These are phyloP conservation scores for Butorides virescens DNA, from an alignment of 2,113 vertebrate genomes.

Conservation along the genomic window DNA sequence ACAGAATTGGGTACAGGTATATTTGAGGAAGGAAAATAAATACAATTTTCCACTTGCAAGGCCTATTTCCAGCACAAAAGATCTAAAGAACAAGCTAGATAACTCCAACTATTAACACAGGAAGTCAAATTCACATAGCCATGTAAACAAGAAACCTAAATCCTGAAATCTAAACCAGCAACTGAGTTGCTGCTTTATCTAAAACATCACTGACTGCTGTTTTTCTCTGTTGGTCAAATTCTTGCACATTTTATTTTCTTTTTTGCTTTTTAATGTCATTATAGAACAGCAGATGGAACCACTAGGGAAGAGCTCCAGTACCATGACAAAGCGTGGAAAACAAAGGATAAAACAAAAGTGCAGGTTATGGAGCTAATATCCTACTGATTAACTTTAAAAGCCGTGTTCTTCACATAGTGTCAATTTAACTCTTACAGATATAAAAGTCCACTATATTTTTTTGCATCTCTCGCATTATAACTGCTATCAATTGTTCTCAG, in stretches of 20 bases:
- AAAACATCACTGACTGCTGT: not conserved
- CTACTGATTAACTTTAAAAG: not conserved
- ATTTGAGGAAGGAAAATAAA: not conserved
- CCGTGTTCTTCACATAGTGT: not conserved
- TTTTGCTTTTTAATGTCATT: not conserved
- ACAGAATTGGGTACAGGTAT: not conserved
- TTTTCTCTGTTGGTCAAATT: not conserved
- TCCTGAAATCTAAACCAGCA: not conserved
- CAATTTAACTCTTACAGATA: not conserved
- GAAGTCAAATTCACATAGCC: not conserved
- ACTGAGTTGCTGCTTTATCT: no score
- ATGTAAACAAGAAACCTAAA: not conserved
- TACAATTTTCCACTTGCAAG: not conserved
- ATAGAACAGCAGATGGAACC: not conserved
- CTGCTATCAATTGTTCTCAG: not conserved
- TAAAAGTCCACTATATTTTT: not conserved
- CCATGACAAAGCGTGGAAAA: not conserved
- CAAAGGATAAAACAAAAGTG: not conserved
- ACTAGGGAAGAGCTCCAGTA: not conserved
- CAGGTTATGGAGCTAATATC: not conserved
- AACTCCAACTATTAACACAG: not conserved
- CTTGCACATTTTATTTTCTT: not conserved
- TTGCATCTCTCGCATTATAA: not conserved
- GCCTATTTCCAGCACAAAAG: not conserved
- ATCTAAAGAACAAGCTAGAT: not conserved